A percentile compares a stretch with the other conserved stretches of the same genome.
phyloP scores from a whole-genome alignment of 2,888 invertebrate genomes.

The Gortyna flavago region DNA sequence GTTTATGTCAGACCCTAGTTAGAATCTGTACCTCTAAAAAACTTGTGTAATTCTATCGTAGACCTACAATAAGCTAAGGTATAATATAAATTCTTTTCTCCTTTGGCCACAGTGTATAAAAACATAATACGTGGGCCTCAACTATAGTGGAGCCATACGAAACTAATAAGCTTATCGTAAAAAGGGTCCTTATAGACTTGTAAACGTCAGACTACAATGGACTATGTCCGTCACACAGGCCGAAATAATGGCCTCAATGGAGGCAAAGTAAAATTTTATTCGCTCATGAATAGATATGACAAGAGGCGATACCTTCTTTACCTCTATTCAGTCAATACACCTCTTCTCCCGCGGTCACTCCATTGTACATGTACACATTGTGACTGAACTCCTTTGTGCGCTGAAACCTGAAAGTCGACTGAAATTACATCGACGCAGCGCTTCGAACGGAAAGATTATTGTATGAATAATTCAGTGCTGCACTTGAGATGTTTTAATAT shows the following conservation, averaged over 20 bases:
- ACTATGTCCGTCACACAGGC: constrained; percentile 9
- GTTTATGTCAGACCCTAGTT: neutral
- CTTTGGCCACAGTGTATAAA: constrained; percentile 4
- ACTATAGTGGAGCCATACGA: constrained; percentile 7
- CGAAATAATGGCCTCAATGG: constrained; percentile 21
- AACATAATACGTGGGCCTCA: constrained; percentile 21
- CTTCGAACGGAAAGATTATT: constrained; percentile 22
- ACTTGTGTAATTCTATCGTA: constrained; percentile 18
- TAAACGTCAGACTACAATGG: constrained; percentile 28
- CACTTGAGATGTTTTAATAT: constrained; percentile 39
- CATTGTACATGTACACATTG: constrained; percentile 19
- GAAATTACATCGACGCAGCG: constrained; percentile 25
- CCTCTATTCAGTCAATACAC: neutral
- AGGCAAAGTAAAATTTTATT: constrained; percentile 29
- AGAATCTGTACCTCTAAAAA: neutral
- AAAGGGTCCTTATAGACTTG: constrained; percentile 24
- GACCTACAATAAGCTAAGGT: neutral
- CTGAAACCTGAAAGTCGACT: constrained; percentile 7
- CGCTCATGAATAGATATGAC: constrained; percentile 49
- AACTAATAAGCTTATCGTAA: constrained; percentile 33
- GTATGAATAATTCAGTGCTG: constrained; percentile 46
- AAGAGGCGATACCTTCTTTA: constrained; percentile 19
- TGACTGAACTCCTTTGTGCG: constrained; percentile 19
- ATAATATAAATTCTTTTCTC: constrained; percentile 14
- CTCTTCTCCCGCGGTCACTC: neutral